phyloP scores from a whole-genome alignment of 2,888 invertebrate species.

The Acleris laterana region DNA sequence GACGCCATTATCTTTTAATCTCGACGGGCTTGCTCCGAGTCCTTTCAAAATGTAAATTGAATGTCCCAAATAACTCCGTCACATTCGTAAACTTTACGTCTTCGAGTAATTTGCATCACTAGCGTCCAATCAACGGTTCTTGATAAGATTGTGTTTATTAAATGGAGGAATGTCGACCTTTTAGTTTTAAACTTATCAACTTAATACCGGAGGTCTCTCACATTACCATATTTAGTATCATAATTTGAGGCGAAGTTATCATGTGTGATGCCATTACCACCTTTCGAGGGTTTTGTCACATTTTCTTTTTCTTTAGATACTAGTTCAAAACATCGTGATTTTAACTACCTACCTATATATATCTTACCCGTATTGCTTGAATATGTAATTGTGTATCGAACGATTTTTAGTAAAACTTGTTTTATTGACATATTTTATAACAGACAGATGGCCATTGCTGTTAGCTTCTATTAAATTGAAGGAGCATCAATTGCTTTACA shows the following conservation, averaged over 20 bases:
- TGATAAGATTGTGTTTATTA: constrained; percentile 37
- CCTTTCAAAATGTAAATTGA: constrained; percentile 56
- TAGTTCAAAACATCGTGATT: no score
- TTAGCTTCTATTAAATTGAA: no score
- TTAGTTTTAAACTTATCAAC: constrained; percentile 20
- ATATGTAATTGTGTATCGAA: no score
- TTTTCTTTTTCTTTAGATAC: neutral
- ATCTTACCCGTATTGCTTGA: no score
- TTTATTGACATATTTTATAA: no score
- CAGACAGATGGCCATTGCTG: no score
- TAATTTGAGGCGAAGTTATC: constrained; percentile 25
- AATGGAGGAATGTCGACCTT: constrained; percentile 29
- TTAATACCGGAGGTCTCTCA: constrained; percentile 31
- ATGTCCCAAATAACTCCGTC: constrained; percentile 43
- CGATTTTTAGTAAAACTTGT: no score
- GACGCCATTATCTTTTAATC: constrained; percentile 55
- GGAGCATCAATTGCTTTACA: no score
- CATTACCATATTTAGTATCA: constrained; percentile 35
- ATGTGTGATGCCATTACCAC: constrained; percentile 20
- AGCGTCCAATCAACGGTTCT: constrained; percentile 33
- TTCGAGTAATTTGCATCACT: constrained; percentile 32
- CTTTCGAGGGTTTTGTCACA: constrained; percentile 3
- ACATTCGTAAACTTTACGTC: constrained; percentile 35
- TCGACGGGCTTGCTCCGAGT: constrained; percentile 43
- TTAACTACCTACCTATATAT: no score